These are phyloP conservation scores for Menidia menidia DNA, from an alignment of 2,797 vertebrate genomes.

Conservation along the genomic window DNA sequence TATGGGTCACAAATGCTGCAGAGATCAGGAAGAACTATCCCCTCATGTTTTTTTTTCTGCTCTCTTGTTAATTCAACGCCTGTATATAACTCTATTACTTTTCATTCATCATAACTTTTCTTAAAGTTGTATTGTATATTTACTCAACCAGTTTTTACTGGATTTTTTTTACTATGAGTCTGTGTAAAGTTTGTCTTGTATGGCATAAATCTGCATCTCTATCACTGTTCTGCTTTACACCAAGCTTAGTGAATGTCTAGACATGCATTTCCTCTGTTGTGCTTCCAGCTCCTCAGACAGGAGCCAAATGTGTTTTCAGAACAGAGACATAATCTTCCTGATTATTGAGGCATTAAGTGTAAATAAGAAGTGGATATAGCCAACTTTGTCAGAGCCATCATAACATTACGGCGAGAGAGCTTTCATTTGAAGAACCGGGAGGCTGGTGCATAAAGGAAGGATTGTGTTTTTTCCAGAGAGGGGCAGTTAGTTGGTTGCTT, in stretches of 20 bases:
- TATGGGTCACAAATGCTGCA: conserved; percentile 69
- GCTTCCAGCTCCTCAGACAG: background rate
- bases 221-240: background rate
- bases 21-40: conserved; percentile 14
- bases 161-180: background rate
- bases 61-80: no score
- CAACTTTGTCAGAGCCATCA: background rate
- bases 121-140: no score
- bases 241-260: background rate
- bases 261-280: background rate
- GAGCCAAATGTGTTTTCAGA: background rate
- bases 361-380: background rate
- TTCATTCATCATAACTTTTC: no score
- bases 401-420: background rate
- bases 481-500: conserved; percentile 2
- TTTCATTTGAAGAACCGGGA: background rate
- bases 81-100: background rate
- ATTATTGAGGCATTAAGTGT: background rate
- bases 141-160: no score
- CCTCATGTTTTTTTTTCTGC: no score
- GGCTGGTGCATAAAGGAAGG: background rate
- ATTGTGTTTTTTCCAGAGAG: conserved; percentile 1
- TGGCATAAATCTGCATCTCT: conserved; percentile 16
- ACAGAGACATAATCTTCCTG: background rate
- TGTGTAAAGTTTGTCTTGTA: conserved; percentile 3